Evolutionary conservation across 2,888 invertebrate genomes (phyloP).

Genomic region (Macrophya alboannulata): DNA sequence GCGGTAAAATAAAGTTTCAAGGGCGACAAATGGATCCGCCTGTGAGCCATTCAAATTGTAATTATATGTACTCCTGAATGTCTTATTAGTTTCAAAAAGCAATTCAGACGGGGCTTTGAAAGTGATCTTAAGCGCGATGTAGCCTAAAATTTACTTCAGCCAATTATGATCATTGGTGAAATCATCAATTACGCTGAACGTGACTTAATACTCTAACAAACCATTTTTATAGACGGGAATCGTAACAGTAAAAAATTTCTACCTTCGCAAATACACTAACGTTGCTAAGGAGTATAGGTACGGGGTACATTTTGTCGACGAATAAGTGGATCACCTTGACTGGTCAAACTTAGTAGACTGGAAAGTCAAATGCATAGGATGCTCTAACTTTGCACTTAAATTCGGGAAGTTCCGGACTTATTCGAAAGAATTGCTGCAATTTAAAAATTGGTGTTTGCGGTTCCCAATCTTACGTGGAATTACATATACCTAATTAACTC

Average conservation of each 20-base stretch:
- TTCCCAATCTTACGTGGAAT: not conserved
- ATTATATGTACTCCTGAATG: not conserved
- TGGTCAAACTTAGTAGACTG: not conserved
- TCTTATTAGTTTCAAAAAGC: not conserved
- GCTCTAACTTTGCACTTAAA: not conserved
- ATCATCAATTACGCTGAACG: not conserved
- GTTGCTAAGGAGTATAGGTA: not conserved
- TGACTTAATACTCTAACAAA: not conserved
- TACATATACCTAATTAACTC: not conserved
- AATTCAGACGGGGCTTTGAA: not conserved
- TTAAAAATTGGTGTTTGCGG: not conserved
- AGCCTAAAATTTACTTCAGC: not conserved
- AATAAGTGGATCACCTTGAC: slow-evolving; percentile 16
- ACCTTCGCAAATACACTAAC: not conserved
- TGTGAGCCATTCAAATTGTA: slow-evolving; percentile 11
- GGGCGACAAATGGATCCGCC: not conserved
- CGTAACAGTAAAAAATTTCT: not conserved
- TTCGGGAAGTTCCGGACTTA: not conserved
- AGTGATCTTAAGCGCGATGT: not conserved
- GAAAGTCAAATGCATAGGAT: not conserved
- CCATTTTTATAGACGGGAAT: not conserved
- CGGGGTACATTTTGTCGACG: not conserved
- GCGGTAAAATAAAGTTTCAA: not conserved
- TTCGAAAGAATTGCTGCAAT: not conserved
- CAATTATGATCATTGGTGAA: not conserved